These are phyloP conservation scores for Agrotis puta DNA, from an alignment of 2,888 invertebrate genomes.

Conservation along the genomic window DNA sequence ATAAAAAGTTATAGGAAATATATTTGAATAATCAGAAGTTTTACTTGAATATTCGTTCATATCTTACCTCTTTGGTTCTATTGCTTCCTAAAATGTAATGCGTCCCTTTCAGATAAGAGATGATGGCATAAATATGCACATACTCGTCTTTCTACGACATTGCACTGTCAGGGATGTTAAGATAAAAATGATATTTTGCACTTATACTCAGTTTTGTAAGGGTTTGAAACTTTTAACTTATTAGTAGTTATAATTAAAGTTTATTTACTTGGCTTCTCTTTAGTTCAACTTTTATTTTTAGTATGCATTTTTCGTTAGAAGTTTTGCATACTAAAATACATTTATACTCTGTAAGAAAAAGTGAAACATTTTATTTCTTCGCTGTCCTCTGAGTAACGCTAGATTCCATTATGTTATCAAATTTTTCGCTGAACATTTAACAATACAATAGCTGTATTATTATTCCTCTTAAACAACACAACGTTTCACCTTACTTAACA, in stretches of 20 bases:
- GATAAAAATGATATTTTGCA: conserved; percentile 11
- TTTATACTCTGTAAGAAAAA: no score
- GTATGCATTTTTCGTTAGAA: no score
- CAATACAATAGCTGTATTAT: no score
- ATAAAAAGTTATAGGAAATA: conserved; percentile 1
- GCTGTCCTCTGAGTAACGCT: neutral
- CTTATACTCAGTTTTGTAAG: neutral
- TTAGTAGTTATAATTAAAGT: no score
- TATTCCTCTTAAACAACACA: neutral
- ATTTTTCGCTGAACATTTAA: neutral
- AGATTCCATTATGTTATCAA: neutral
- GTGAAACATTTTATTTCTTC: no score
- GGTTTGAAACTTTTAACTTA: neutral
- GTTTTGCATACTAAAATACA: no score
- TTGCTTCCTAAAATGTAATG: conserved; percentile 34
- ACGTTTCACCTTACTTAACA: neutral
- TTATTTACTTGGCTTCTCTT: no score
- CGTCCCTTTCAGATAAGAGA: conserved; percentile 27
- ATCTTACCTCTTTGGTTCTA: conserved; percentile 18
- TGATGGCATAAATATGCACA: neutral
- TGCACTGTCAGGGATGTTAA: conserved; percentile 2
- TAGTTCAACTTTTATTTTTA: no score
- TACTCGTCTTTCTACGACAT: neutral
- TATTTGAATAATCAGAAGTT: conserved; percentile 14
- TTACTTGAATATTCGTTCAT: neutral